Percentiles rank a stretch among this genome's conserved stretches.
phyloP scores from a whole-genome alignment of 1,140 invertebrate genomes.

The Heliothis virescens region DNA sequence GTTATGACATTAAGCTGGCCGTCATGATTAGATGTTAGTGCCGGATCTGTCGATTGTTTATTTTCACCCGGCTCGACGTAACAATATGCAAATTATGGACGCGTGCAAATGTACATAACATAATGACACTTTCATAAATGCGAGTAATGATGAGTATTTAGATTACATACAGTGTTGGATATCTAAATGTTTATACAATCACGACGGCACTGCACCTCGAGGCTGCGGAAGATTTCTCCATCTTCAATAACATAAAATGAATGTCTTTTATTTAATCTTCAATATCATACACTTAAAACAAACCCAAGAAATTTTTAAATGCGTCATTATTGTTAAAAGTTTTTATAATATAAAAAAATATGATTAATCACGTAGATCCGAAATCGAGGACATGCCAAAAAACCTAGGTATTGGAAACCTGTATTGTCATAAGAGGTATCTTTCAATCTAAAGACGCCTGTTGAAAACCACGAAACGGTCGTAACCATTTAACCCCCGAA shows the following conservation, averaged over 20 bases:
- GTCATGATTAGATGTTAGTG: constrained; percentile 54
- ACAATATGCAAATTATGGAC: constrained; percentile 63
- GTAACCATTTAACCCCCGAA: too few species aligned
- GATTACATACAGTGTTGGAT: constrained; percentile 15
- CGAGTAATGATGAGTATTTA: constrained; percentile 50
- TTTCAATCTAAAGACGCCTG: too few species aligned
- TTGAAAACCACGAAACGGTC: too few species aligned
- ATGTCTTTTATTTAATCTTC: background rate
- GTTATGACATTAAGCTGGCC: constrained; percentile 57
- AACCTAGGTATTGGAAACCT: background rate
- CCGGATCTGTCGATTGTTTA: constrained; percentile 62
- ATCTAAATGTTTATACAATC: constrained; percentile 7
- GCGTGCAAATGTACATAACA: constrained; percentile 50
- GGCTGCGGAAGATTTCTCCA: constrained; percentile 25
- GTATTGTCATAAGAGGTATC: background rate
- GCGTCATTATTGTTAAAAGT: background rate
- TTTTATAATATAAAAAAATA: too few species aligned
- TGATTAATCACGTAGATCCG: constrained; percentile 41
- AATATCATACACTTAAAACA: background rate
- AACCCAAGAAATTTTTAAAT: background rate
- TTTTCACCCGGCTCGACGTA: constrained; percentile 60
- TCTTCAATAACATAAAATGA: constrained; percentile 7
- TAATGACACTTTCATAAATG: constrained; percentile 59
- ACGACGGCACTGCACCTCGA: background rate
- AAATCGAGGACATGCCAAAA: background rate